A percentile compares a stretch with the other conserved stretches of the same genome.
Conservation (phyloP, 2,113 vertebrate species). For the Ibidorhyncha struthersii region DNA sequence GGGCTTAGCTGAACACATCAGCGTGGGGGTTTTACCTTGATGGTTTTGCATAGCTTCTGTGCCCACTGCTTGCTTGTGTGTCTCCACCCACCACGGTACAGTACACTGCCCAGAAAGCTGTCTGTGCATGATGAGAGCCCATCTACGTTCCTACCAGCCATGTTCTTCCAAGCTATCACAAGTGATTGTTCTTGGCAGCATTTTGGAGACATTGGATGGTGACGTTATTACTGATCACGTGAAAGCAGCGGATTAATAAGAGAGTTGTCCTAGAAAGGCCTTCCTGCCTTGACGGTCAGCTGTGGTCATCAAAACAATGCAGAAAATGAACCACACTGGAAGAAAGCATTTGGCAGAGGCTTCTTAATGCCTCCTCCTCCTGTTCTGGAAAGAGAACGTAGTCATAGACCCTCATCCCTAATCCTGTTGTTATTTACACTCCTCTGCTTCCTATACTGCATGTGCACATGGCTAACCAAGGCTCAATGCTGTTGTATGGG, state of each 20-base stretch:
- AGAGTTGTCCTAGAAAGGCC: not conserved
- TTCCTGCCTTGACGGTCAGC: not conserved
- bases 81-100: rapidly evolving
- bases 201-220: not conserved
- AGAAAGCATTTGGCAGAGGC: not conserved
- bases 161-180: not conserved
- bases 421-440: not conserved
- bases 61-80: not conserved
- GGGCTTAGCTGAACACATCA: not conserved
- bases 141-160: rapidly evolving
- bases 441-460: not conserved
- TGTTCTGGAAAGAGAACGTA: not conserved
- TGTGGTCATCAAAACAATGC: not conserved
- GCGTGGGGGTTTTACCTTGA: not conserved
- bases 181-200: not conserved
- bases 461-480: rapidly evolving
- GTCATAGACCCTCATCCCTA: not conserved
- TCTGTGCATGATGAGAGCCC: not conserved
- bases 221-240: not conserved
- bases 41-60: not conserved
- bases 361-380: not conserved
- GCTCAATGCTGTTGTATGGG: rapidly evolving
- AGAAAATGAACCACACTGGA: not conserved
- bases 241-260: not conserved
- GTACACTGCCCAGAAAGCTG: not conserved